Evolutionary conservation across 2,113 vertebrate genomes (phyloP).

Genomic region (Dromiciops gliroides): DNA sequence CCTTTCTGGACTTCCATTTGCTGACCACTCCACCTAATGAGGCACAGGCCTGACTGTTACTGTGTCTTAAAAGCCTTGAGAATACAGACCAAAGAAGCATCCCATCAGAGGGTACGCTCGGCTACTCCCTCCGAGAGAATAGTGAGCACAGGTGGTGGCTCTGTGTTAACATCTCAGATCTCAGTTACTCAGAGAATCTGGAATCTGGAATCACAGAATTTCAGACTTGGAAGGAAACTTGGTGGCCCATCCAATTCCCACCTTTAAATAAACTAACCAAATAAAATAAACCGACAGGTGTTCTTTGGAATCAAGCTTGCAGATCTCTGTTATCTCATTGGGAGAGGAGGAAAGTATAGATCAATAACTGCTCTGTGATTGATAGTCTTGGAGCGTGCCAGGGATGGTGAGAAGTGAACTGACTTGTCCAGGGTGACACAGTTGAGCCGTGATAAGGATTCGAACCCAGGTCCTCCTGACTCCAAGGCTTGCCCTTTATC

Average conservation of each 20-base stretch:
- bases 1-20: conserved; percentile 29
- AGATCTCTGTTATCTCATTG: too few relatives aligned
- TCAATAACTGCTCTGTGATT: too few relatives aligned
- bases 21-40: neutral
- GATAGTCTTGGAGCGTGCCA: too few relatives aligned
- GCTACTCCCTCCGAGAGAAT: neutral
- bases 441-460: too few relatives aligned
- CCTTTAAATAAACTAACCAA: neutral
- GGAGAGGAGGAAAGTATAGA: too few relatives aligned
- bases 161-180: neutral
- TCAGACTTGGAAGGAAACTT: neutral
- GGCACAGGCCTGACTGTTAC: neutral
- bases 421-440: too few relatives aligned
- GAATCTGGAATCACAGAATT: neutral
- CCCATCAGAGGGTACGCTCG: neutral
- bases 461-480: too few relatives aligned
- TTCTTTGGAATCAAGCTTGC: neutral
- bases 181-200: neutral
- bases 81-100: neutral
- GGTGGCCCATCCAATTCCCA: neutral
- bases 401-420: too few relatives aligned
- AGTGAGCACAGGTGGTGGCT: neutral
- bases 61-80: neutral
- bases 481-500: too few relatives aligned
- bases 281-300: too few relatives aligned